Base-by-base conservation (phyloP, 2,113 vertebrate species). In the Oncorhynchus nerka region DNA sequence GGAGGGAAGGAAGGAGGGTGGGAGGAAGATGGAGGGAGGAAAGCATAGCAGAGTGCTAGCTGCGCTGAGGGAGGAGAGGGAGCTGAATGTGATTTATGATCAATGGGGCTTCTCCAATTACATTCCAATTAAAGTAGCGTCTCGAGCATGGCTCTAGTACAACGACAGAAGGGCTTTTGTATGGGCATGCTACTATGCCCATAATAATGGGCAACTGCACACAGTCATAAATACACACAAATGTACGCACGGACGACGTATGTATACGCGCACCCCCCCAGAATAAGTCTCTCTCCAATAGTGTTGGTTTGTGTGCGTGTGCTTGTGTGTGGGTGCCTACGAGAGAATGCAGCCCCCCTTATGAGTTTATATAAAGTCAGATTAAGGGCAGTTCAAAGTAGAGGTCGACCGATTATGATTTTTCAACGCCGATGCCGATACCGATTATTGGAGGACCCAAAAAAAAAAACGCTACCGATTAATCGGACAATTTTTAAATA, bases 81-180 rank as follows among this genome's bases (percentile, higher is more conserved):
- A 76, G 77, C 73, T 72, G 77, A 85, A 81, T 85, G 86, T 84
- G 86, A 91, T 89, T 90, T 91, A 89, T 85, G 85, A 91, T 92
- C 90, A 90, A 82, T 88, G 90, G 83, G 79, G 81, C 87, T 86
- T 86, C 90, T 91, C 88, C 87, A 84, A 89, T 91, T 91, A 90
- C 88, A 87, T 86, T 89, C 83, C 84, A 91, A 91, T 92, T 89
- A 92, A 89, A 89, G 84, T 68, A 61, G n/a, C 69, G 86, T 82
- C 72, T 85, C 78, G 55, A 81, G 73, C 75, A 45, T 62, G 30
- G 74, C 73, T 85, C 75, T 74, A 76, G 78, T 71, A 74, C 82
- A 74, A 62, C 3, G 72, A 57, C 85, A 81, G 71, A 73, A 74
- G 79, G 79, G 86, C 68, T 75, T 81, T 45, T 64, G 55, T 74